Conservation (phyloP, 2,888 invertebrate species). For the Oscheius sp. region DNA sequence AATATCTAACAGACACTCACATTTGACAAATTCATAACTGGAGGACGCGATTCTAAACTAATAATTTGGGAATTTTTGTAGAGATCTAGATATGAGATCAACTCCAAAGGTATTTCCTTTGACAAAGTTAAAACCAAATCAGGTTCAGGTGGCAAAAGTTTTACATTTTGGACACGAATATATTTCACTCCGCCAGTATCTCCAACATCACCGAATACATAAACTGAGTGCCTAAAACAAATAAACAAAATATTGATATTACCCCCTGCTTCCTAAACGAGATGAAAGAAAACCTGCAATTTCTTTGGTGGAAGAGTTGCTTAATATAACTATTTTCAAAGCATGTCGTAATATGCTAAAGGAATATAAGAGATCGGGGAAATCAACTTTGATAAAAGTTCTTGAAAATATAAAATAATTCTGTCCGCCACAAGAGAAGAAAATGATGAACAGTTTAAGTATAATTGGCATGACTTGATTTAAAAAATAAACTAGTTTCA, state of each 20-base stretch:
- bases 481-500: too few species aligned
- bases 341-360: not conserved
- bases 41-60: not conserved
- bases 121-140: not conserved
- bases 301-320: not conserved
- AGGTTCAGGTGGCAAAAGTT: not conserved
- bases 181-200: not conserved
- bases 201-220: not conserved
- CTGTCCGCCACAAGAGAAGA: conserved; percentile 22
- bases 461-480: not conserved
- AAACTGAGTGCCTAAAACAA: not conserved
- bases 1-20: not conserved
- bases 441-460: too few species aligned
- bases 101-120: not conserved
- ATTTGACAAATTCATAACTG: not conserved
- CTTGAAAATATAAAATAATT: not conserved
- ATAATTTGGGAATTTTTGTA: not conserved
- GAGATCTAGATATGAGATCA: not conserved
- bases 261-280: not conserved
- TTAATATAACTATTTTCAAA: not conserved
- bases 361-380: not conserved
- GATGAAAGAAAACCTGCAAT: not conserved
- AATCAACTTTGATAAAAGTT: not conserved
- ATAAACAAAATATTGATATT: not conserved
- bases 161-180: not conserved